Conservation (phyloP, 2,888 invertebrate species). For the Agonopterix alstromeriana region DNA sequence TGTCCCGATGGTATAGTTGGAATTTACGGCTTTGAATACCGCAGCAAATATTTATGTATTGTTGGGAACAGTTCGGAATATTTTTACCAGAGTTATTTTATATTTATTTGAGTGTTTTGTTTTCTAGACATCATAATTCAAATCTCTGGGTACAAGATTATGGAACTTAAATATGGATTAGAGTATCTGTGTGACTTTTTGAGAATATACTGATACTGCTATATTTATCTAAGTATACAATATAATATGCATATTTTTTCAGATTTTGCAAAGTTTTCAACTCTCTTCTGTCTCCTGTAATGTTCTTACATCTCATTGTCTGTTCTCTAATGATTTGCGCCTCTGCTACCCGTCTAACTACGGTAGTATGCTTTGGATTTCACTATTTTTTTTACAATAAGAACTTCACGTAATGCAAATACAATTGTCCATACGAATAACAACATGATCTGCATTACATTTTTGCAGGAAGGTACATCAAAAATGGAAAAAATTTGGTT, state of each 20-base stretch:
- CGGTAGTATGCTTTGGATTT: conserved; percentile 26
- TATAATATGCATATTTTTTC: conserved; percentile 15
- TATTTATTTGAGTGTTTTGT: no score
- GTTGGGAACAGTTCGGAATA: no score
- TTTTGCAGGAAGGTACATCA: conserved; percentile 41
- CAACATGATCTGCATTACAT: not conserved
- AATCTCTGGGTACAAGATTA: no score
- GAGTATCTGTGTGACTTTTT: no score
- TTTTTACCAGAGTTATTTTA: no score
- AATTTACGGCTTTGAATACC: not conserved
- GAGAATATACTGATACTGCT: no score
- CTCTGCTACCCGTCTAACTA: conserved; percentile 54
- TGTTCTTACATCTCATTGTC: conserved; percentile 64
- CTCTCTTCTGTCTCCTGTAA: conserved; percentile 54
- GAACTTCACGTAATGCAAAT: not conserved
- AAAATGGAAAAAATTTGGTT: conserved; percentile 56
- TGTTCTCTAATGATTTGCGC: conserved; percentile 69
- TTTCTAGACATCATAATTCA: no score
- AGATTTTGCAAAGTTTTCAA: conserved; percentile 52
- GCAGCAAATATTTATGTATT: no score
- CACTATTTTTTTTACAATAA: not conserved
- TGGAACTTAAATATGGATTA: no score
- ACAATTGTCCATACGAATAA: no score
- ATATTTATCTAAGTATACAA: no score
- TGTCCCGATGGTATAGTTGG: not conserved